phyloP scores from a whole-genome alignment of 1,140 invertebrate genomes.

The Anoplolepis gracilipes region DNA sequence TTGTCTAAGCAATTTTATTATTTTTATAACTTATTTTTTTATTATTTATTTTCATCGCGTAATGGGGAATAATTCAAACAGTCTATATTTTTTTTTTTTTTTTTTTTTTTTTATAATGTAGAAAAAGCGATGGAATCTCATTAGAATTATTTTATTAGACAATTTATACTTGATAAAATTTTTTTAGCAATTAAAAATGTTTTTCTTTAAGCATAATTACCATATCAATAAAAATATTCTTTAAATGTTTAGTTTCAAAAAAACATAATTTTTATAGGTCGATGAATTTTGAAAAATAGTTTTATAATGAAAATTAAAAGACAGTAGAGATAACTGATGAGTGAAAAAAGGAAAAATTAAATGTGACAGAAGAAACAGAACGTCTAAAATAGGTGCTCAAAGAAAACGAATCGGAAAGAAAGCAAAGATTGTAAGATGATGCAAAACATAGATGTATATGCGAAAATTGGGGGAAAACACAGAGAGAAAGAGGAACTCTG shows the following conservation, averaged over 20 bases:
- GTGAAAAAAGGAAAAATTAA: neutral
- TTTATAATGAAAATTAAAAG: neutral
- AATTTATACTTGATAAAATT: neutral
- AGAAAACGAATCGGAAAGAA: neutral
- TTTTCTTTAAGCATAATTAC: neutral
- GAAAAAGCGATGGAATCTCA: neutral
- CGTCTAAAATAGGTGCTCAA: neutral
- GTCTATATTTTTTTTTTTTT: neutral
- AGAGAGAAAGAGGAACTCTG: constrained; percentile 11
- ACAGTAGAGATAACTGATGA: neutral
- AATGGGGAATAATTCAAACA: neutral
- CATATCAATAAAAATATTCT: neutral
- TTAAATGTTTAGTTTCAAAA: neutral
- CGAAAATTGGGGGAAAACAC: constrained; percentile 7
- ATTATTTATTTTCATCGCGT: neutral
- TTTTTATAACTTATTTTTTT: neutral
- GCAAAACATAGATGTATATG: neutral
- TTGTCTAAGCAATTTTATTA: neutral
- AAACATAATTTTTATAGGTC: neutral
- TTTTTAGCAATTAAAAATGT: neutral
- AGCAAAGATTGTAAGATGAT: constrained; percentile 24
- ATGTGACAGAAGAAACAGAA: neutral
- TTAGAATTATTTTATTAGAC: neutral
- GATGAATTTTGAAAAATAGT: neutral
- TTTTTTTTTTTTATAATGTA: neutral